These are phyloP conservation scores for Holotrichia oblita DNA, from an alignment of 1,140 invertebrate species.

Conservation along the genomic window DNA sequence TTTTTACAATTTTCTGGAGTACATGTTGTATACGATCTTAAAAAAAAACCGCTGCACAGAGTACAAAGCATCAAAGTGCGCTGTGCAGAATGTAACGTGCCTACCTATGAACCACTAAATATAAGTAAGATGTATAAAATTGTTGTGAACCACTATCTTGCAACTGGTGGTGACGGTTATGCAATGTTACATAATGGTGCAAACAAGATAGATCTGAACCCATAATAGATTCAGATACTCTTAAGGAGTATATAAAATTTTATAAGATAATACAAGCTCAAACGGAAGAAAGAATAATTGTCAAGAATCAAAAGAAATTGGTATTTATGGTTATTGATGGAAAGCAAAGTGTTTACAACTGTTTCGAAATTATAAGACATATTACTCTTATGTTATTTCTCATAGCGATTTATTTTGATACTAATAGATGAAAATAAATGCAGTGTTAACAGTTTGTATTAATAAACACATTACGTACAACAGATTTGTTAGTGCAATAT, in stretches of 20 bases:
- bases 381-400: no score
- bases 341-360: no score
- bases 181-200: neutral
- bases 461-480: no score
- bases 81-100: conserved; percentile 64
- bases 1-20: conserved; percentile 69
- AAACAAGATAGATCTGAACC: neutral
- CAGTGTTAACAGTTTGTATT: no score
- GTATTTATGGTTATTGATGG: neutral
- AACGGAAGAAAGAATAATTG: neutral
- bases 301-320: neutral
- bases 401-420: no score
- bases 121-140: conserved; percentile 63
- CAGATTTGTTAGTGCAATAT: no score
- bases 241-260: neutral
- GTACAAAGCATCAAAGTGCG: conserved; percentile 62
- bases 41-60: conserved; percentile 60
- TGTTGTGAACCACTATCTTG: conserved; percentile 61
- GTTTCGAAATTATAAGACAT: no score
- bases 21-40: conserved; percentile 64
- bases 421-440: no score
- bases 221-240: neutral
- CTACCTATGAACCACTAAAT: conserved; percentile 58
- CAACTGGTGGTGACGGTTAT: conserved; percentile 63
- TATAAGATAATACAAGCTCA: neutral